A percentile compares a stretch with the other conserved stretches of the same genome.
Evolutionary conservation across 2,113 vertebrate species (phyloP).

Genomic region (Aldabrachelys gigantea): DNA sequence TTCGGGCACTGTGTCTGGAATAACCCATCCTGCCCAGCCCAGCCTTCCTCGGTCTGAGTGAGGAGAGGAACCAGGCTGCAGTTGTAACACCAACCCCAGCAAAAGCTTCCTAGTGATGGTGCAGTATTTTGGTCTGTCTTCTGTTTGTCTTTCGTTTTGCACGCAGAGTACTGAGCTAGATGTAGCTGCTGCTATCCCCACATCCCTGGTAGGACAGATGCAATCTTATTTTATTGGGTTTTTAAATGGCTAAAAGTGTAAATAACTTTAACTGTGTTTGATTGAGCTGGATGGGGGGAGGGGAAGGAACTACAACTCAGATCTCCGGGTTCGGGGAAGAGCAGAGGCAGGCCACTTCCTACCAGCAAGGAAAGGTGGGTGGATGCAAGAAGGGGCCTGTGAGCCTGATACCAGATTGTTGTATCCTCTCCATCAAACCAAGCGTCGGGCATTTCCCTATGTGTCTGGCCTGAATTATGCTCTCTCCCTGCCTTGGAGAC

Average conservation of each 20-base stretch:
- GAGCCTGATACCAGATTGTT: neutral
- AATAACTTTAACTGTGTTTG: slow-evolving; percentile 70
- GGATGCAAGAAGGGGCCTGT: neutral
- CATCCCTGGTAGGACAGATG: slow-evolving; percentile 57
- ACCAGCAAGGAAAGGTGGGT: neutral
- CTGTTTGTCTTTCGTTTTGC: slow-evolving; percentile 71
- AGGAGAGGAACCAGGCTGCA: slow-evolving; percentile 31
- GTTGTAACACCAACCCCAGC: slow-evolving; percentile 54
- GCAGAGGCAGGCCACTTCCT: neutral
- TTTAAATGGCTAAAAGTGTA: slow-evolving; percentile 72
- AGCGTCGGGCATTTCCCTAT: neutral
- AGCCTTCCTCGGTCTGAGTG: slow-evolving; percentile 21
- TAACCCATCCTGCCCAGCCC: slow-evolving; percentile 51
- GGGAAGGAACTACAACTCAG: neutral
- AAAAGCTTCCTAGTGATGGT: slow-evolving; percentile 72
- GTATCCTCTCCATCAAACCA: neutral
- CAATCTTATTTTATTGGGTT: slow-evolving; percentile 64
- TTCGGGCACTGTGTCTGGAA: slow-evolving; percentile 72
- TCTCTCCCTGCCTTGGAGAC: slow-evolving; percentile 8
- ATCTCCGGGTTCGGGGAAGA: neutral
- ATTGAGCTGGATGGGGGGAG: neutral
- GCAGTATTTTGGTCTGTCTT: slow-evolving; percentile 73
- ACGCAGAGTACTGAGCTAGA: slow-evolving; percentile 71
- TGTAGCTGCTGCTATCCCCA: slow-evolving; percentile 62
- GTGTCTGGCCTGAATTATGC: neutral